phyloP scores from a whole-genome alignment of 2,113 vertebrate species.

The Stomatorhinus ivindoensis region DNA sequence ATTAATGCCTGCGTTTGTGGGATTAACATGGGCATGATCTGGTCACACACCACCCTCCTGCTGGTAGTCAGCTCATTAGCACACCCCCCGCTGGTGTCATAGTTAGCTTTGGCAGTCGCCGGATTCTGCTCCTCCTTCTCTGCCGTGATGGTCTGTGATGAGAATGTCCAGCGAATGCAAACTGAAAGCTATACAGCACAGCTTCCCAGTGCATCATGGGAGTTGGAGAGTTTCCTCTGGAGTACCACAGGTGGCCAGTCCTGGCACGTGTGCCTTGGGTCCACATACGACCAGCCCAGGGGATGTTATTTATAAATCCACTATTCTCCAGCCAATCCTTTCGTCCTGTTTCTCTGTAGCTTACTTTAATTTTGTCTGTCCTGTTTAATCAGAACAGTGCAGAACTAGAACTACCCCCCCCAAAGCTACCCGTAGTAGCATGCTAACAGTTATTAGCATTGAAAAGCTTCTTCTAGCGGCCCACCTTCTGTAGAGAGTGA shows the following conservation, averaged over 20 bases:
- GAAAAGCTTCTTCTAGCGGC: not conserved
- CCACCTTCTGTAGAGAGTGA: not conserved
- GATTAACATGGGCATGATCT: slow-evolving; percentile 7
- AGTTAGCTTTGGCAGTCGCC: not conserved
- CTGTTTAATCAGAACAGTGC: slow-evolving; percentile 4
- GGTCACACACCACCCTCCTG: not conserved
- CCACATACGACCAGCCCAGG: not conserved
- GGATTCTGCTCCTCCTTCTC: not conserved
- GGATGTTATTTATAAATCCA: slow-evolving; percentile 29
- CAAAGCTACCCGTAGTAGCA: not conserved
- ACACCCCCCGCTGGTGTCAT: not conserved
- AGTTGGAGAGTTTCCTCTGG: not conserved
- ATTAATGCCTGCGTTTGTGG: not conserved
- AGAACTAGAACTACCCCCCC: not conserved
- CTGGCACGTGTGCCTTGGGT: not conserved
- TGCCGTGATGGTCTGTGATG: not conserved
- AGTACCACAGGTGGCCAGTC: not conserved
- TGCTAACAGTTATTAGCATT: not conserved
- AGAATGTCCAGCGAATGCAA: not conserved
- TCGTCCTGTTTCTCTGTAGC: slow-evolving; percentile 17
- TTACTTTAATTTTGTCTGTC: slow-evolving; percentile 10
- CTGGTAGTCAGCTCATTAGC: not conserved
- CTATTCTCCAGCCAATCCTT: slow-evolving; percentile 27
- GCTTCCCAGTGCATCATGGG: not conserved
- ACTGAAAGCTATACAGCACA: not conserved